phyloP scores from a whole-genome alignment of 2,113 vertebrate genomes.

The Helogale parvula region DNA sequence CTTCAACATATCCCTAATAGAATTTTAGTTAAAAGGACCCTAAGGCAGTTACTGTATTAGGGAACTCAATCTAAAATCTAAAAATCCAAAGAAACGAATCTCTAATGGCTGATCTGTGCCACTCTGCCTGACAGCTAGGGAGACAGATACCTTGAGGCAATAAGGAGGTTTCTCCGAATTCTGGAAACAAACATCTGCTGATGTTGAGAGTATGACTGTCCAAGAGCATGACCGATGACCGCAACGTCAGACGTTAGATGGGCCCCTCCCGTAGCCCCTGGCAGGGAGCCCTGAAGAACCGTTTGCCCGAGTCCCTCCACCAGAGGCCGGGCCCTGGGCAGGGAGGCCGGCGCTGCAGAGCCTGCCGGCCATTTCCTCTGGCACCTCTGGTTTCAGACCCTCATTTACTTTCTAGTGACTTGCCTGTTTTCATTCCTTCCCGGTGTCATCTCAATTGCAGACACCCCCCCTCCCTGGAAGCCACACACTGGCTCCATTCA shows the following conservation, averaged over 20 bases:
- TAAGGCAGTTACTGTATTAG: neutral
- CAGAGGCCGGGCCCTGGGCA: rapidly evolving
- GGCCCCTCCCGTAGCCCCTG: rapidly evolving
- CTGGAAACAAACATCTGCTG: neutral
- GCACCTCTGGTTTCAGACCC: neutral
- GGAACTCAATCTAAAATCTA: neutral
- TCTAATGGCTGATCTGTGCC: neutral
- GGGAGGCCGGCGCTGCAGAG: rapidly evolving
- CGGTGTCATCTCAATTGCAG: neutral
- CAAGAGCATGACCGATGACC: neutral
- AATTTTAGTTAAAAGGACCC: neutral
- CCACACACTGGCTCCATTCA: neutral
- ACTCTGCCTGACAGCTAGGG: neutral
- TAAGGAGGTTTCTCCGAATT: neutral
- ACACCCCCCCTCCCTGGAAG: neutral
- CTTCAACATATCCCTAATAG: neutral
- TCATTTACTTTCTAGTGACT: neutral
- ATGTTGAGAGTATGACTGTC: neutral
- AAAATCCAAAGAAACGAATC: neutral
- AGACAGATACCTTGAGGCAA: too few species aligned
- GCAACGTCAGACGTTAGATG: neutral
- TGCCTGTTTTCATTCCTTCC: neutral
- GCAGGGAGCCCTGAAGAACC: neutral
- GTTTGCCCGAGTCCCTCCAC: rapidly evolving
- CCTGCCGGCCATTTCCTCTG: neutral